Base-by-base conservation (phyloP, 2,113 vertebrate species). In the Anoura caudifer region DNA sequence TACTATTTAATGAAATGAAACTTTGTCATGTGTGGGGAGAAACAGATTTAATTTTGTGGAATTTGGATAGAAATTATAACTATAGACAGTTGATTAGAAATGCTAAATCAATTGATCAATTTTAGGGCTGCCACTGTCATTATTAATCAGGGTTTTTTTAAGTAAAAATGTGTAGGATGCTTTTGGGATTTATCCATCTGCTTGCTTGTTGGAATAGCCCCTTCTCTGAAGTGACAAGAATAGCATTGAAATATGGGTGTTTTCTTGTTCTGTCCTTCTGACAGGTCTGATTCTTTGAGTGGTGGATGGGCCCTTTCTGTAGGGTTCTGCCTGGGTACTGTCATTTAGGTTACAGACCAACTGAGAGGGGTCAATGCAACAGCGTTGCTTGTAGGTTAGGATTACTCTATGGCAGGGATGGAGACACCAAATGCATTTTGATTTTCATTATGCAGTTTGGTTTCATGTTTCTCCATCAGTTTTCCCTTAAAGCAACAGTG, bases 391-490 rank as follows among this genome's bases (percentile, higher is more conserved):
- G 96, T 97, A 82, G 95, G 56, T 95, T 98, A 98, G 97, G 95
- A 97, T 96, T 92, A 93, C 85, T 96, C 94, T 97, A 92, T 98
- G 96, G 83, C 94, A 94, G 90, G 95, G 95, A 96, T 97, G 97
- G 97, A 98, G 97, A 94, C 97, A 90, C 95, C 95, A 95, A 95
- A 97, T 5, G 83, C 91, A 70, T 98, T 98, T 97, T 97, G 94
- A 94, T 97, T 97, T 98, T 97, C 97, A 91, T 98, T 97, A 95
- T 97, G 83, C 79, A 90, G 94, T 90, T 94, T 97, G 96, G 97
- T 97, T 98, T 98, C 89, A 73, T 95, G 91, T 97, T 98, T 98
- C 96, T 98, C 89, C 65, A 92, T 85, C 72, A 95, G 86, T 97
- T 97, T 97, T 96, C 83, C 93, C 96, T 98, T 96, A 95, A 95